Conservation (phyloP, 92 coral and sea anemone species). For the Scolanthus callimorphus region DNA sequence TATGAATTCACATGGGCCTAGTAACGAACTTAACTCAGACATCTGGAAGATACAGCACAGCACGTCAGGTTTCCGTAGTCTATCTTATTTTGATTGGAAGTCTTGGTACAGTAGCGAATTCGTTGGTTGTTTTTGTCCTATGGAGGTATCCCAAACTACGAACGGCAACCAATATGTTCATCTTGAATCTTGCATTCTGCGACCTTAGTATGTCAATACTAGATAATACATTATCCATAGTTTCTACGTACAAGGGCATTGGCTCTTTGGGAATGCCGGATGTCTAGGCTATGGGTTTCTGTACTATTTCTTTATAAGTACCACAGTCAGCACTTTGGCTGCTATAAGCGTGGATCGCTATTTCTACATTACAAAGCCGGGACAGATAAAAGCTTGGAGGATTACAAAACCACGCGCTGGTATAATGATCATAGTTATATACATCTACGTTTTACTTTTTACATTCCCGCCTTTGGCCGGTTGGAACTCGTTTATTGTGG, state of each 20-base stretch:
- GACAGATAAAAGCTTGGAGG: slow-evolving; percentile 55
- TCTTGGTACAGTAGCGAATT: slow-evolving; percentile 71
- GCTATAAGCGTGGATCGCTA: slow-evolving; percentile 84
- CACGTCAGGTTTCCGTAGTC: slow-evolving; percentile 50
- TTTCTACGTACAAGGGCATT: slow-evolving; percentile 50
- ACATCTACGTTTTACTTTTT: slow-evolving; percentile 61
- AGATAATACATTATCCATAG: slow-evolving; percentile 63
- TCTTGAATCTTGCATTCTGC: slow-evolving; percentile 81
- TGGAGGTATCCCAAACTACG: slow-evolving; percentile 77
- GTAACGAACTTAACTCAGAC: too few relatives aligned
- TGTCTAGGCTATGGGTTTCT: slow-evolving; percentile 78
- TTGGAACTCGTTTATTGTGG: slow-evolving; percentile 77
- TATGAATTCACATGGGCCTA: too few relatives aligned
- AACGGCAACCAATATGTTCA: slow-evolving; percentile 86
- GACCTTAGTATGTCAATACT: slow-evolving; percentile 74
- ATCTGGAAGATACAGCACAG: too few relatives aligned
- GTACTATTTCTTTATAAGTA: slow-evolving; percentile 77
- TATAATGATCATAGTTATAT: slow-evolving; percentile 41
- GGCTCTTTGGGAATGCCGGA: slow-evolving; percentile 76
- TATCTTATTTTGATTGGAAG: slow-evolving; percentile 66
- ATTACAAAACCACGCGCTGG: slow-evolving; percentile 59
- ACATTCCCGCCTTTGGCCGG: slow-evolving; percentile 88
- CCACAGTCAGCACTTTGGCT: slow-evolving; percentile 76
- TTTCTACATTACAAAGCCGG: slow-evolving; percentile 82
- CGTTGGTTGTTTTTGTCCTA: slow-evolving; percentile 70